Percentiles rank a stretch among this genome's conserved stretches.
These are phyloP conservation scores for Caenorhabditis briggsae DNA, from an alignment of 1,140 invertebrate genomes.

Conservation along the genomic window DNA sequence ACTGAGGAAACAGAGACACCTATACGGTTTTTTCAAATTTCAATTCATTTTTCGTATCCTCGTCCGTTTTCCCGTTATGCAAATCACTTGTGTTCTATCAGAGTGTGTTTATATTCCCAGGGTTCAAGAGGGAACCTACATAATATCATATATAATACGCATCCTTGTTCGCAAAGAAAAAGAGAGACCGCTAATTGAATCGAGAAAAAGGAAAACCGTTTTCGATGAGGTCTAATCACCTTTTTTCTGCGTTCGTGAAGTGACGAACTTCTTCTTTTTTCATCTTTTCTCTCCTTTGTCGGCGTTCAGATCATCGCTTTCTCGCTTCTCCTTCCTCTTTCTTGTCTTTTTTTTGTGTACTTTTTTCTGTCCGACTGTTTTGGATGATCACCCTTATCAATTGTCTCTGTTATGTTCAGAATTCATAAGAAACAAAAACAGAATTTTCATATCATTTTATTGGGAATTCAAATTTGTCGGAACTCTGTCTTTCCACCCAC, in stretches of 20 bases:
- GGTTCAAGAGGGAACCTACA: constrained; percentile 29
- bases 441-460: too few species aligned
- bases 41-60: background rate
- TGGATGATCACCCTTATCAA: background rate
- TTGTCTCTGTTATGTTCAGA: background rate
- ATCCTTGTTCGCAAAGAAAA: constrained; percentile 25
- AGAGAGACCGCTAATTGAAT: constrained; percentile 32
- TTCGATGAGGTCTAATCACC: constrained; percentile 56
- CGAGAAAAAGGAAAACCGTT: constrained; percentile 47
- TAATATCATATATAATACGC: constrained; percentile 3
- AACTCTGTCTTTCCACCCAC: too few species aligned
- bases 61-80: constrained; percentile 1
- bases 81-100: constrained; percentile 24
- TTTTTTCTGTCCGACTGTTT: background rate
- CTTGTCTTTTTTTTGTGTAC: constrained; percentile 29
- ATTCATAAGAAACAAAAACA: too few species aligned
- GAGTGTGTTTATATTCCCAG: constrained; percentile 36
- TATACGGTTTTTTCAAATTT: background rate
- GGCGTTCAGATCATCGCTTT: background rate
- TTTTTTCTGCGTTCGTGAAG: constrained; percentile 14
- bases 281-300: constrained; percentile 7
- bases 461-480: too few species aligned
- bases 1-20: background rate
- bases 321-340: background rate
- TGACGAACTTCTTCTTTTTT: background rate